phyloP scores from a whole-genome alignment of 2,113 vertebrate species.

The Cephalopholis sonnerati region DNA sequence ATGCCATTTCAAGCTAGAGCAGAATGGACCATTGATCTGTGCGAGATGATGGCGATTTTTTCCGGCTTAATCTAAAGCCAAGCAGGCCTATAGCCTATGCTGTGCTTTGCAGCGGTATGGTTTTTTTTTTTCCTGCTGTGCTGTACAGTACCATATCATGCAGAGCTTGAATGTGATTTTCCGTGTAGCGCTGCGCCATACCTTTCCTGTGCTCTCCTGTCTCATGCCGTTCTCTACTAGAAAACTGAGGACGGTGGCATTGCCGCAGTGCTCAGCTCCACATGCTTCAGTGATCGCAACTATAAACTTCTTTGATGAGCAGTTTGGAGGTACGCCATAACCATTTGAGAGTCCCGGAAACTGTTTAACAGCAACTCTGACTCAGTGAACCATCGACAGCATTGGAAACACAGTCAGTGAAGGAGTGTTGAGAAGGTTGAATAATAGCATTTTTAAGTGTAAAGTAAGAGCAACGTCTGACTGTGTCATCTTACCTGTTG shows the following conservation, averaged over 20 bases:
- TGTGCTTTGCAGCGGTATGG: slow-evolving; percentile 1
- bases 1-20: slow-evolving; percentile 8
- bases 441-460: neutral
- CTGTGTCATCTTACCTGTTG: slow-evolving; percentile 3
- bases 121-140: slow-evolving; percentile 34
- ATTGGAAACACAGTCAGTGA: slow-evolving; percentile 18
- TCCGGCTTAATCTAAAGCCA: slow-evolving; percentile 21
- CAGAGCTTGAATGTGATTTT: slow-evolving; percentile 51
- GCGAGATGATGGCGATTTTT: neutral
- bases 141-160: slow-evolving; percentile 18
- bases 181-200: slow-evolving; percentile 7
- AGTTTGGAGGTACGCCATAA: slow-evolving; percentile 53
- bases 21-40: neutral
- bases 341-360: slow-evolving; percentile 43
- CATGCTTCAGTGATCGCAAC: slow-evolving; percentile 52
- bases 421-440: slow-evolving; percentile 21
- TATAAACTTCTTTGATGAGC: slow-evolving; percentile 71
- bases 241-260: slow-evolving; percentile 10
- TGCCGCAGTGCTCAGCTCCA: slow-evolving; percentile 47
- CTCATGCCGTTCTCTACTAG: neutral
- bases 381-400: slow-evolving; percentile 38
- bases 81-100: neutral
- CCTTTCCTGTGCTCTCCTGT: slow-evolving; percentile 26
- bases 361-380: slow-evolving; percentile 53
- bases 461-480: neutral